These are phyloP conservation scores for Mugil cephalus DNA, from an alignment of 2,113 vertebrate species.

Conservation along the genomic window DNA sequence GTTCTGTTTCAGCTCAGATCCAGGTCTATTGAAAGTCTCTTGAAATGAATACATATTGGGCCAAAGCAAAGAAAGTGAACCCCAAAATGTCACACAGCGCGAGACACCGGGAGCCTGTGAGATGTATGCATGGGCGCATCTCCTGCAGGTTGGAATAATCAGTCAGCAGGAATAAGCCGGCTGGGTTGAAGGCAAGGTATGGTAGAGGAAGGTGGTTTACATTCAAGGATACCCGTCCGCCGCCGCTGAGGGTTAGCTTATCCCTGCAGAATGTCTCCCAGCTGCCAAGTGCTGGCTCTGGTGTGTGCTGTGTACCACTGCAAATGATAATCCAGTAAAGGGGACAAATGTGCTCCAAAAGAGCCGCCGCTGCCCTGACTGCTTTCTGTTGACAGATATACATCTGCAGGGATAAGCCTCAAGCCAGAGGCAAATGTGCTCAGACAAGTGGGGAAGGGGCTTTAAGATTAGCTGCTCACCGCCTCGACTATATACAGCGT, in stretches of 20 bases:
- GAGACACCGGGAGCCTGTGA: conserved; percentile 48
- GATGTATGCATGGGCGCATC: conserved; percentile 61
- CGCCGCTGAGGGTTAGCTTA: conserved; percentile 74
- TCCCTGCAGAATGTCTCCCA: conserved; percentile 77
- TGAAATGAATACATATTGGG: conserved; percentile 67
- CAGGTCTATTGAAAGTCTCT: conserved; percentile 31
- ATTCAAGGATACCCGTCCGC: conserved; percentile 67
- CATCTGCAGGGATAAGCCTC: conserved; percentile 79
- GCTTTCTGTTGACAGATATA: conserved; percentile 78
- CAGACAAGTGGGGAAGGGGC: conserved; percentile 74
- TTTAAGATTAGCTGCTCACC: conserved; percentile 76
- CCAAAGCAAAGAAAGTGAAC: conserved; percentile 53
- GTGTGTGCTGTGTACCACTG: conserved; percentile 58
- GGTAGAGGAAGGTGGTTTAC: conserved; percentile 70
- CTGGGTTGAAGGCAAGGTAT: conserved; percentile 65
- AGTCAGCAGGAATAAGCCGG: conserved; percentile 65
- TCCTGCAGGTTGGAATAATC: conserved; percentile 72
- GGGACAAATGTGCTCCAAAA: conserved; percentile 69
- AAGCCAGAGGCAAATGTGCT: conserved; percentile 73
- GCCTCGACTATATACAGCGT: conserved; percentile 35
- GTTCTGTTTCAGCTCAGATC: conserved; percentile 32
- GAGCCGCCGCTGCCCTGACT: conserved; percentile 61
- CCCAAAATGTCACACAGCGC: conserved; percentile 56
- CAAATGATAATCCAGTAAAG: conserved; percentile 82
- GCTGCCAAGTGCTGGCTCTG: conserved; percentile 74